These are phyloP conservation scores for Heliconius cydno DNA, from an alignment of 2,888 invertebrate genomes.

Conservation along the genomic window DNA sequence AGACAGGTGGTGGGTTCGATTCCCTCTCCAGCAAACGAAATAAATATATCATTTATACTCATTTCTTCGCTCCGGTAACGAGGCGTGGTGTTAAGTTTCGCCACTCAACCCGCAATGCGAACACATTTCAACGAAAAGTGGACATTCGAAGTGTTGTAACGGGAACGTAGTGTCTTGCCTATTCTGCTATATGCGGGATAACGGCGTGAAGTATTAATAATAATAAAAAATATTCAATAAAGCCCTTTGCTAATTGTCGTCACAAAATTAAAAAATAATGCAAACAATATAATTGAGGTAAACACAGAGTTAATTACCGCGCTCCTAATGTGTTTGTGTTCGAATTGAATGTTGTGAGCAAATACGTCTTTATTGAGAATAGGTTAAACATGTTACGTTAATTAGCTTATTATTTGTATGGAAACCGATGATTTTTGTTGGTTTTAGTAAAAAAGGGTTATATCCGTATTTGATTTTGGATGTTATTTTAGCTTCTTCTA, in stretches of 20 bases:
- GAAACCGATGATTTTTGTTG: not conserved
- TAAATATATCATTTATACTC: too few species aligned
- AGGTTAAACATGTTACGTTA: not conserved
- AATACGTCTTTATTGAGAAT: slow-evolving; percentile 8
- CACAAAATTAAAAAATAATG: not conserved
- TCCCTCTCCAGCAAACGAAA: too few species aligned
- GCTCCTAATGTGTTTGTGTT: slow-evolving; percentile 17
- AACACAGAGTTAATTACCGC: not conserved
- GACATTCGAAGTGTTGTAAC: not conserved
- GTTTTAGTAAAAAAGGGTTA: not conserved
- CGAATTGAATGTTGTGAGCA: not conserved
- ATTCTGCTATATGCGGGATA: too few species aligned
- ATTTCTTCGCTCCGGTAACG: not conserved
- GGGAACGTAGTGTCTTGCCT: not conserved
- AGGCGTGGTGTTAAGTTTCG: not conserved
- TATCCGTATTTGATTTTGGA: not conserved
- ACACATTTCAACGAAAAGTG: not conserved
- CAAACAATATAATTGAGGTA: slow-evolving; percentile 21
- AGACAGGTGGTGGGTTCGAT: too few species aligned
- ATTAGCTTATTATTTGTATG: slow-evolving; percentile 6
- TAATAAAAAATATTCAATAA: not conserved
- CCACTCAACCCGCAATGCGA: not conserved
- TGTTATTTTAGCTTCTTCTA: too few species aligned
- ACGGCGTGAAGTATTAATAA: not conserved
- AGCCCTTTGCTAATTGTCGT: not conserved